These are phyloP conservation scores for Morone chrysops DNA, from an alignment of 2,113 vertebrate species.

Conservation along the genomic window DNA sequence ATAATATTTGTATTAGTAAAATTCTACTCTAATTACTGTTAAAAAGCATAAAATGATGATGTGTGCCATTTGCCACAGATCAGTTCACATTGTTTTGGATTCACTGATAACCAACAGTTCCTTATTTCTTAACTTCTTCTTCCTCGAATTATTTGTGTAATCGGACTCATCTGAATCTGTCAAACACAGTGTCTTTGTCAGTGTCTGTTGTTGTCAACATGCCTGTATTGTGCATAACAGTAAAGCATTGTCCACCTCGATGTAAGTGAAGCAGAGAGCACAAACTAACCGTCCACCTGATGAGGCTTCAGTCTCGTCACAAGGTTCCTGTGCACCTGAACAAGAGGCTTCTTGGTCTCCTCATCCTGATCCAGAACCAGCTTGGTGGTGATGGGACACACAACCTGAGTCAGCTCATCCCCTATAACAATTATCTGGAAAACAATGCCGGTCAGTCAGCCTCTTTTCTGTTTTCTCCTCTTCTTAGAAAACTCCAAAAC, in stretches of 20 bases:
- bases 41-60: neutral
- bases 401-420: conserved; percentile 87
- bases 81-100: neutral
- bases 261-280: neutral
- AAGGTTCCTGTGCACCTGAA: conserved; percentile 94
- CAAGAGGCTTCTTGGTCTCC: conserved; percentile 90
- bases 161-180: neutral
- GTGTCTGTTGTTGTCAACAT: neutral
- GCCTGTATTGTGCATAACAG: neutral
- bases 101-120: too few species aligned
- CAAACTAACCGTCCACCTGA: conserved; percentile 85
- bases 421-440: conserved; percentile 88
- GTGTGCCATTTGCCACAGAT: neutral
- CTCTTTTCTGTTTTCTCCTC: neutral
- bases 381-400: conserved; percentile 92
- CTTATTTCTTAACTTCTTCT: too few species aligned
- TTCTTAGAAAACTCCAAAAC: too few species aligned
- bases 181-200: neutral
- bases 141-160: neutral
- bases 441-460: neutral
- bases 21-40: neutral
- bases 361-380: conserved; percentile 95
- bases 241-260: neutral
- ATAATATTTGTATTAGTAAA: too few species aligned
- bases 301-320: conserved; percentile 95